phyloP scores from a whole-genome alignment of 2,888 invertebrate species.

The Leucania comma region DNA sequence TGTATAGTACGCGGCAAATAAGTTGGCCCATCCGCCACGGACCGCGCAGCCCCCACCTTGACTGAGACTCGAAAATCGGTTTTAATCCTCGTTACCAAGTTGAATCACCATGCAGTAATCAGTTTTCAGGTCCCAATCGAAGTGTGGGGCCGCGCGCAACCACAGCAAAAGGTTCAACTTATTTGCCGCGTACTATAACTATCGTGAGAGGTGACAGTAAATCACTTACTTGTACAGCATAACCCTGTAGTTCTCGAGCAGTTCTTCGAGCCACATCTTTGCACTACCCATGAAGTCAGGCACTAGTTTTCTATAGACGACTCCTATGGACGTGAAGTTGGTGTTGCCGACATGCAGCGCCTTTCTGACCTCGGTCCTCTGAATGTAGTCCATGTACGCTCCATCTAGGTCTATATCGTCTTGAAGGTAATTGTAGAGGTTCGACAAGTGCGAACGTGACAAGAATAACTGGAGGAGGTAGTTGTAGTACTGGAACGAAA shows the following conservation, averaged over 20 bases:
- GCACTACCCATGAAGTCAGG: slow-evolving; percentile 91
- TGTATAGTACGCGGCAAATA: too few species aligned
- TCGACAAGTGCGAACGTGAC: slow-evolving; percentile 83
- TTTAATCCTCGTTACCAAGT: too few species aligned
- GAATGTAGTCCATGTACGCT: slow-evolving; percentile 84
- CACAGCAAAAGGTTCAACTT: too few species aligned
- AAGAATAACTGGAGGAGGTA: slow-evolving; percentile 85
- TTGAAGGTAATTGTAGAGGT: slow-evolving; percentile 88
- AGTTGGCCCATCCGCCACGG: too few species aligned
- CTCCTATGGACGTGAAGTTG: slow-evolving; percentile 87
- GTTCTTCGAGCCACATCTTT: slow-evolving; percentile 89
- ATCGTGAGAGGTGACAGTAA: background rate
- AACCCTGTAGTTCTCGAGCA: slow-evolving; percentile 89
- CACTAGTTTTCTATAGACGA: slow-evolving; percentile 87
- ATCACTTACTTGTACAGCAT: slow-evolving; percentile 91
- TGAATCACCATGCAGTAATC: too few species aligned
- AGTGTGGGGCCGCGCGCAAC: too few species aligned
- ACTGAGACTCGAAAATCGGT: too few species aligned
- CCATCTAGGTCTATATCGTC: slow-evolving; percentile 83
- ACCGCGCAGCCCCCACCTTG: too few species aligned
- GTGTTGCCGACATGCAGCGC: slow-evolving; percentile 89
- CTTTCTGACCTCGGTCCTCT: slow-evolving; percentile 83
- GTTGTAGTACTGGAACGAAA: slow-evolving; percentile 86
- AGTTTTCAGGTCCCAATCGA: too few species aligned
- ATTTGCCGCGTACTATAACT: too few species aligned